Evolutionary conservation across 2,113 vertebrate species (phyloP), one percentile per base, ranked within the genome.

Genomic region (Dasypus novemcinctus): DNA sequence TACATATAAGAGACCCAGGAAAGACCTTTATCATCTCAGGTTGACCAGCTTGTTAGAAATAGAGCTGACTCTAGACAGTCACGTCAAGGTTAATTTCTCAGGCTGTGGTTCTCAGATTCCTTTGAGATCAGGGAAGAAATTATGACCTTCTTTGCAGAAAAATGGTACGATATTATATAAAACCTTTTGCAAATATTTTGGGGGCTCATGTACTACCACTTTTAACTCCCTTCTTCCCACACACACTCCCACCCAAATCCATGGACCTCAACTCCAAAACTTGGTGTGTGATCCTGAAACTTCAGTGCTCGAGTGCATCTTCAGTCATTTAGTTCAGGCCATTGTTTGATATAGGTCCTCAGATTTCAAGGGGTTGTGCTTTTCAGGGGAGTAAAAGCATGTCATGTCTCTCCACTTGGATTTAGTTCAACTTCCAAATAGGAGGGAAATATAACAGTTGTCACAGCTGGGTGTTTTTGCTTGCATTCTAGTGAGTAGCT

Each of bases 141-240:
- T 52, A 0, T 0, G 11, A 29, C 11, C n/a, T 4, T 12, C 23
- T n/a, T n/a, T n/a, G 54, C 25, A n/a, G 31, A 49, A 43, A 59
- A 36, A 59, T 29, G 33, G 8, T 49, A 49, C 46, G 33, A 59
- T 54, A 25, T 7, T 23, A 0, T 1, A 2, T 18, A 4, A 36
- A 54, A 25, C 18, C 2, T 54, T 43, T 80, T 49, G 6, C 46
- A 6, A 52, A 5, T 29, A 46, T 49, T 54, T 63, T 25, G 49
- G 38, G 17, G 7, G 38, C 7, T 8, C n/a, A 1, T 27, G 4
- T 2, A 1, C 21, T 43, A 2, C 11, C 31, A 69, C 43, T 49
- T 1, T 36, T 38, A 31, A 10, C 31, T 31, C 41, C 0, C 5
- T n/a, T 79, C 4, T 0, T 5, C 5, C 0, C 17, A 12, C 17